Base-by-base conservation (phyloP, 1,140 invertebrate genomes). In the Lordiphosa stackelbergi region DNA sequence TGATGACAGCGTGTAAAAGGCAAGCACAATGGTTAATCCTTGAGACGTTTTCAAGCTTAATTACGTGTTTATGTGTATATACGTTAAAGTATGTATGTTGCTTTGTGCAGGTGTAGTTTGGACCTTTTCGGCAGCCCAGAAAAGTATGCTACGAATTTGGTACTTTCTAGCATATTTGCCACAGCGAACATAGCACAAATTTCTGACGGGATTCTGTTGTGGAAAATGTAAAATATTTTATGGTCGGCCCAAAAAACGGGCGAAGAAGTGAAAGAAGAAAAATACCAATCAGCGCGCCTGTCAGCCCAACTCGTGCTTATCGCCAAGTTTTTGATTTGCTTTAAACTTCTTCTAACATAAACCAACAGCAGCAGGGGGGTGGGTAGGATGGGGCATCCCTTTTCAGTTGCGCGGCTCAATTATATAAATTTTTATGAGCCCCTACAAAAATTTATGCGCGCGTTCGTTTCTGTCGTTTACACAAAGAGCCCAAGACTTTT, bases 281-380 rank as follows among this genome's bases (percentile, higher is more conserved):
- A 81, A 81, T 81, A 83, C 77, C 77, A 81, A 81, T 81, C 77
- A 81, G 77, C 72, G 64, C 58, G 68, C 66, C 69, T 81, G 77
- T 83, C 74, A 71, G 78, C 63, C 70, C 68, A 72, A 73, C 77
- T 81, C 73, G 78, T 81, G 77, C 77, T 81, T 81, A 81, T 81
- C 77, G 69, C 55, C 73, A 68, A 77, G 75, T 83, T 81, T 83
- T 83, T 81, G 75, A 81, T 81, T 83, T 81, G 63, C 75, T 75
- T 83, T 83, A 83, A 81, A 75, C 77, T 83, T 79, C 34, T 66
- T 28, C 48, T 28, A 52, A 58, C 13, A 49, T 28, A 60, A 59
- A 64, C 46, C 40, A 66, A 19, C 53, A 16, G 45, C 48, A 66
- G 42, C 66, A 62, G 37, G 24, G 46, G 22, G 10, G 36, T 10